phyloP scores from a whole-genome alignment of 2,888 invertebrate species.

The Melieria crassipennis region DNA sequence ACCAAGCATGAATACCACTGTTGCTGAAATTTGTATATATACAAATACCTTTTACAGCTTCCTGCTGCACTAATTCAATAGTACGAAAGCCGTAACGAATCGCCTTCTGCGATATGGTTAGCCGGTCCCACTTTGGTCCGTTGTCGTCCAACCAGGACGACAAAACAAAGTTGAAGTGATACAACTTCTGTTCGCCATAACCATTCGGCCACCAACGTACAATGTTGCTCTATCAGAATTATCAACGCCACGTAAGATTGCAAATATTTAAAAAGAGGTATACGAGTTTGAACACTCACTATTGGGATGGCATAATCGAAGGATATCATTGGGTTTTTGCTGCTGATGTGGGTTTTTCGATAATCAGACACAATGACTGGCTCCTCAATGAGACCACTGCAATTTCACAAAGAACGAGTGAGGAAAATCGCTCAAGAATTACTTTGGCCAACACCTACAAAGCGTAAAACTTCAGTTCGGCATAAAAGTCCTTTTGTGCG shows the following conservation, averaged over 20 bases:
- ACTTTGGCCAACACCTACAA: constrained; percentile 52
- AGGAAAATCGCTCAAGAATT: no score
- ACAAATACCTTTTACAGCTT: constrained; percentile 33
- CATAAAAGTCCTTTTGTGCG: constrained; percentile 55
- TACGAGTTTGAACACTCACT: constrained; percentile 46
- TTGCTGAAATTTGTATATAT: neutral
- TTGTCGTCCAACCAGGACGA: constrained; percentile 57
- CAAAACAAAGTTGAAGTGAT: constrained; percentile 71
- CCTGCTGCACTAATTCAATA: constrained; percentile 81
- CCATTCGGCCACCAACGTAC: constrained; percentile 96
- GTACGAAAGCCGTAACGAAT: constrained; percentile 86
- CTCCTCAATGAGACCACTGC: constrained; percentile 59
- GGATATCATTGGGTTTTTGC: constrained; percentile 54
- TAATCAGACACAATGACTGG: constrained; percentile 52
- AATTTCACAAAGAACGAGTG: neutral
- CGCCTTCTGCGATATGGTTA: constrained; percentile 66
- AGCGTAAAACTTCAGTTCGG: constrained; percentile 59
- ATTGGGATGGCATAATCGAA: constrained; percentile 58
- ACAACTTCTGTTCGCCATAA: constrained; percentile 82
- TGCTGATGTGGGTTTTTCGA: constrained; percentile 47
- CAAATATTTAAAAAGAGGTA: neutral
- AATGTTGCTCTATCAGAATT: constrained; percentile 65
- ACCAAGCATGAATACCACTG: no score
- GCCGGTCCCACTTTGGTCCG: constrained; percentile 50
- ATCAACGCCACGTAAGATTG: neutral